A percentile compares a stretch with the other conserved stretches of the same genome.
Evolutionary conservation across 2,888 invertebrate genomes (phyloP).

Genomic region (Eupeodes latifasciatus): DNA sequence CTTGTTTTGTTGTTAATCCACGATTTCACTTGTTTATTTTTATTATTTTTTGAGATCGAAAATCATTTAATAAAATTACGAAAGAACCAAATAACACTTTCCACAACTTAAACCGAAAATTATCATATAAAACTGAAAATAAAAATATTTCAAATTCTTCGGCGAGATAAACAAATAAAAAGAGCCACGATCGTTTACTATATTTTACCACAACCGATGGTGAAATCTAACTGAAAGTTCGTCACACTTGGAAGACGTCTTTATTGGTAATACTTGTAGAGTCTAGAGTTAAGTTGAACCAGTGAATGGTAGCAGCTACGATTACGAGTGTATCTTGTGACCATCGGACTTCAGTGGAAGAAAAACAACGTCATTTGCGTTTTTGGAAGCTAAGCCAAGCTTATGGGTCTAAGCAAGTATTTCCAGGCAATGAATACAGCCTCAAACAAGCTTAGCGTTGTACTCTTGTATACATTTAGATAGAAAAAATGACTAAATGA

Average conservation of each 20-base stretch:
- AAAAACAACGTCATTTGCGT: slow-evolving; percentile 4
- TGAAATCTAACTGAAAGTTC: slow-evolving; percentile 73
- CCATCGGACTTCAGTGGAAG: slow-evolving; percentile 61
- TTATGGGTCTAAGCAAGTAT: background rate
- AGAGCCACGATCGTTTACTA: slow-evolving; percentile 58
- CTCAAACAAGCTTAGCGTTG: background rate
- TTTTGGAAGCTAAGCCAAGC: slow-evolving; percentile 12
- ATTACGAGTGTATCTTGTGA: slow-evolving; percentile 25
- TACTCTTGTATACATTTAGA: background rate
- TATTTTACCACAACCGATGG: slow-evolving; percentile 71
- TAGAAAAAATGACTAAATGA: slow-evolving; percentile 32
- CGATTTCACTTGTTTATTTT: slow-evolving; percentile 27
- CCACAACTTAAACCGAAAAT: slow-evolving; percentile 1
- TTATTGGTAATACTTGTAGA: slow-evolving; percentile 70
- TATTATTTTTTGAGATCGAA: background rate
- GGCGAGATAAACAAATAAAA: background rate
- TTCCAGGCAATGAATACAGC: slow-evolving; percentile 12
- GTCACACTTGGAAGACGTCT: slow-evolving; percentile 74
- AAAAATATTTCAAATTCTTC: slow-evolving; percentile 43
- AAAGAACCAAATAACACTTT: slow-evolving; percentile 13
- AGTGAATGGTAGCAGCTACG: slow-evolving; percentile 51
- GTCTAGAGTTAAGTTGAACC: slow-evolving; percentile 17
- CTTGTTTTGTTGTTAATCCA: slow-evolving; percentile 8
- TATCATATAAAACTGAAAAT: slow-evolving; percentile 1
- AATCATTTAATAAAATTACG: slow-evolving; percentile 5